Conservation (phyloP, 2,797 vertebrate genomes). For the Intellagama lesueurii region DNA sequence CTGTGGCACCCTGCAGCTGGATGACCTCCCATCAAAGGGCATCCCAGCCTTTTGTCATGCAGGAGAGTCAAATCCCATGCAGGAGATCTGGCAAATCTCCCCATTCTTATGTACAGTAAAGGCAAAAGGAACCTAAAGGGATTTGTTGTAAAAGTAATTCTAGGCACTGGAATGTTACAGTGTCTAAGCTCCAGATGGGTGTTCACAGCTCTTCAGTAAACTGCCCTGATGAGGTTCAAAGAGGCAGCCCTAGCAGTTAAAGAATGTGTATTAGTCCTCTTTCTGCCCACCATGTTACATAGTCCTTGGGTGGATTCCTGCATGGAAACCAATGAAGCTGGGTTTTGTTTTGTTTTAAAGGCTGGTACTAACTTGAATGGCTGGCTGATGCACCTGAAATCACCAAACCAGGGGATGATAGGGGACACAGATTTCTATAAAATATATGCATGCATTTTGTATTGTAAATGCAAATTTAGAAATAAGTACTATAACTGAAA, state of each 20-base stretch:
- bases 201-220: constrained; percentile 48
- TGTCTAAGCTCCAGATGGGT: constrained; percentile 44
- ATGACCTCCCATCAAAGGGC: constrained; percentile 78
- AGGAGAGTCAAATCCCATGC: constrained; percentile 82
- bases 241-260: constrained; percentile 7
- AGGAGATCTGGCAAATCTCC: constrained; percentile 76
- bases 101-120: constrained; percentile 88
- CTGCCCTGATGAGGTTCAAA: not conserved
- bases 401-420: no score
- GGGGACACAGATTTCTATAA: no score
- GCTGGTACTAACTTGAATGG: no score
- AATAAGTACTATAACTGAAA: not conserved
- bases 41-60: constrained; percentile 84
- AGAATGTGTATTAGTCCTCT: constrained; percentile 46
- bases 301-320: constrained; percentile 53
- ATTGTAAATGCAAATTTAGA: not conserved
- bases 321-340: not conserved
- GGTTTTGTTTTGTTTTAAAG: no score
- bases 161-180: constrained; percentile 56
- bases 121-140: constrained; percentile 66
- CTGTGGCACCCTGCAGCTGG: constrained; percentile 75
- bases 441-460: not conserved
- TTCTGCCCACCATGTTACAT: not conserved
- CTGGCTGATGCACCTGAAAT: no score
- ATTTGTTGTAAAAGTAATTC: constrained; percentile 63